phyloP scores from a whole-genome alignment of 2,113 vertebrate species.

The Psephotus haematonotus region DNA sequence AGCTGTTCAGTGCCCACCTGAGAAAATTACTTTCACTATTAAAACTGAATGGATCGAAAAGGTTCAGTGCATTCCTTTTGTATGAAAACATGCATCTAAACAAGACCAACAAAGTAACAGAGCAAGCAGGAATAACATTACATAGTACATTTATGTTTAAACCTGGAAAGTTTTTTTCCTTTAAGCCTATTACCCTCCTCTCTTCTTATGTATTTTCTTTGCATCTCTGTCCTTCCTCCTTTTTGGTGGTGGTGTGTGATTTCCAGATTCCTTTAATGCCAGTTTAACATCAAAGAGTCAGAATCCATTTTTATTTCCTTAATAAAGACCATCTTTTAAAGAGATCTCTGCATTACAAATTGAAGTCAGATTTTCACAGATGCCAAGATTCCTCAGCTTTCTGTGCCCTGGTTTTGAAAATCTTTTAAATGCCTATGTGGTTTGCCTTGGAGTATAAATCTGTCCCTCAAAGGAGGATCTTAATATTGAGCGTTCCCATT shows the following conservation, averaged over 20 bases:
- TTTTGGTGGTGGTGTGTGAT: neutral
- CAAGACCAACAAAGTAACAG: neutral
- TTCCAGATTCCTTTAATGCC: neutral
- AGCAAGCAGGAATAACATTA: neutral
- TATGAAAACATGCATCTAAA: neutral
- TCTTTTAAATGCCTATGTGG: slow-evolving; percentile 37
- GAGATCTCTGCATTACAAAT: neutral
- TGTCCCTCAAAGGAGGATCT: slow-evolving; percentile 38
- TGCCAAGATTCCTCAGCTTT: neutral
- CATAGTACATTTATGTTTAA: neutral
- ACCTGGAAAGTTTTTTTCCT: neutral
- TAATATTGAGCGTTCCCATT: slow-evolving; percentile 48
- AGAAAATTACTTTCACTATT: slow-evolving; percentile 57
- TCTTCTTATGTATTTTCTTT: neutral
- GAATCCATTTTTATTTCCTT: slow-evolving; percentile 4
- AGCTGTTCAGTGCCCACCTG: slow-evolving; percentile 43
- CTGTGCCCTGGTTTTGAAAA: slow-evolving; percentile 39
- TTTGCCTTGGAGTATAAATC: slow-evolving; percentile 50
- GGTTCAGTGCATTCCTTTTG: neutral
- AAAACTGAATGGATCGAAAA: slow-evolving; percentile 16
- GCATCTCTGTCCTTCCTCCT: neutral
- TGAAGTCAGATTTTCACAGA: neutral
- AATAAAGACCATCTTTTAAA: neutral
- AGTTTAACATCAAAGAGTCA: neutral
- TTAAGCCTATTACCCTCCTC: neutral